Conservation (phyloP, 2,113 vertebrate genomes). For the Candoia aspera region DNA sequence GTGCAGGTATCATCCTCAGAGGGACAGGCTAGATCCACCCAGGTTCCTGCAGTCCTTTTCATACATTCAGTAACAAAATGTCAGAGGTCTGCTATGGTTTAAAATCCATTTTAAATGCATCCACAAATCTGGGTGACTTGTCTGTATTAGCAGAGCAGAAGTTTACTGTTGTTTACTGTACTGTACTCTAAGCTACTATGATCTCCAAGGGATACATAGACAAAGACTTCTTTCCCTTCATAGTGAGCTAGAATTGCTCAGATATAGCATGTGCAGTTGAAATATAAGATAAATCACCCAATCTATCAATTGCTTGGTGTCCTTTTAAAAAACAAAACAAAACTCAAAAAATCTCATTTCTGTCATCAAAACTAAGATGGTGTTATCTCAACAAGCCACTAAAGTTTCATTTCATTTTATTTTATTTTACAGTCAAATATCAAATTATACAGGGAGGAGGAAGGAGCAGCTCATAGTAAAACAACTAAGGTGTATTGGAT, state of each 20-base stretch:
- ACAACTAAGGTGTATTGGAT: not conserved
- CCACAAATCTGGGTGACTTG: not conserved
- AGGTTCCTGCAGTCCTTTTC: not conserved
- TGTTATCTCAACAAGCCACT: not conserved
- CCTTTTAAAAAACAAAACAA: not conserved
- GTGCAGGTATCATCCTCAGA: not conserved
- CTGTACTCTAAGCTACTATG: conserved; percentile 1
- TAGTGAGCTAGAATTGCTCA: conserved; percentile 30
- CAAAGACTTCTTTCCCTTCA: conserved; percentile 7
- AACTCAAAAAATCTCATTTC: not conserved
- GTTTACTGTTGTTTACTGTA: not conserved
- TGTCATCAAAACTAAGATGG: conserved; percentile 6
- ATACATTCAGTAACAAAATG: not conserved
- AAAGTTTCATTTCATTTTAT: not conserved
- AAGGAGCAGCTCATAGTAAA: not conserved
- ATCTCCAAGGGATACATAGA: conserved; percentile 31
- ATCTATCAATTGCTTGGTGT: not conserved
- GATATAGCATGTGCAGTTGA: conserved; percentile 20
- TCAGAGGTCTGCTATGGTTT: not conserved
- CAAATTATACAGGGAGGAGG: not conserved
- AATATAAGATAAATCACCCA: conserved; percentile 15
- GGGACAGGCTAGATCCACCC: not conserved
- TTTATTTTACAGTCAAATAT: not conserved
- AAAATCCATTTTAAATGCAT: not conserved
- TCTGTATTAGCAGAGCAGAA: conserved; percentile 20